These are phyloP conservation scores for Tipula vernalis DNA, from an alignment of 2,888 invertebrate genomes.

Conservation along the genomic window DNA sequence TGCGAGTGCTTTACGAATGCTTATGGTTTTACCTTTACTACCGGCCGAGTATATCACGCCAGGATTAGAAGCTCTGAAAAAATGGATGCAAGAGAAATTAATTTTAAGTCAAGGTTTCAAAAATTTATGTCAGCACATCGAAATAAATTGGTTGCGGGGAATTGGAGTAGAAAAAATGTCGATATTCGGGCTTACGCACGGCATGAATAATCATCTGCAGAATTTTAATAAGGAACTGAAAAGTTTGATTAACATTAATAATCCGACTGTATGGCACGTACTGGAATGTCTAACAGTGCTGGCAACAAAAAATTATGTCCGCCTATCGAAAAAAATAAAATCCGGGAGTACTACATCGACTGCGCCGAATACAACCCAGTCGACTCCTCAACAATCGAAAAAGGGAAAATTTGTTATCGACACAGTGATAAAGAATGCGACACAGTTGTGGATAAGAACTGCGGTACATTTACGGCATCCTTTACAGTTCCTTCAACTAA, in stretches of 20 bases:
- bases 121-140: constrained; percentile 21
- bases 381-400: constrained; percentile 13
- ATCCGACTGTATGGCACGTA: constrained; percentile 21
- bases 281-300: constrained; percentile 21
- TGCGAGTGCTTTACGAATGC: constrained; percentile 21
- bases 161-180: constrained; percentile 25
- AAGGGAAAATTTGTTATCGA: constrained; percentile 20
- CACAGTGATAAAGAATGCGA: constrained; percentile 22
- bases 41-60: constrained; percentile 24
- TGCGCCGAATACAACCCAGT: neutral
- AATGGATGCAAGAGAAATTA: constrained; percentile 23
- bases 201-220: constrained; percentile 22
- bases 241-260: constrained; percentile 17
- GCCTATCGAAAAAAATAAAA: constrained; percentile 16
- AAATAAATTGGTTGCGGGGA: constrained; percentile 20
- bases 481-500: constrained; percentile 22
- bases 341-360: neutral
- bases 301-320: constrained; percentile 21
- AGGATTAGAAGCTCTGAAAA: constrained; percentile 22
- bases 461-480: constrained; percentile 23
- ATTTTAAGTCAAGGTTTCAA: constrained; percentile 18
- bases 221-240: constrained; percentile 22
- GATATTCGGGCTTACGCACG: constrained; percentile 22
- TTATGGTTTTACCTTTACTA: constrained; percentile 22
- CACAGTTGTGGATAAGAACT: constrained; percentile 23